These are phyloP conservation scores for Siniperca knerii DNA, from an alignment of 2,113 vertebrate genomes.

Conservation along the genomic window DNA sequence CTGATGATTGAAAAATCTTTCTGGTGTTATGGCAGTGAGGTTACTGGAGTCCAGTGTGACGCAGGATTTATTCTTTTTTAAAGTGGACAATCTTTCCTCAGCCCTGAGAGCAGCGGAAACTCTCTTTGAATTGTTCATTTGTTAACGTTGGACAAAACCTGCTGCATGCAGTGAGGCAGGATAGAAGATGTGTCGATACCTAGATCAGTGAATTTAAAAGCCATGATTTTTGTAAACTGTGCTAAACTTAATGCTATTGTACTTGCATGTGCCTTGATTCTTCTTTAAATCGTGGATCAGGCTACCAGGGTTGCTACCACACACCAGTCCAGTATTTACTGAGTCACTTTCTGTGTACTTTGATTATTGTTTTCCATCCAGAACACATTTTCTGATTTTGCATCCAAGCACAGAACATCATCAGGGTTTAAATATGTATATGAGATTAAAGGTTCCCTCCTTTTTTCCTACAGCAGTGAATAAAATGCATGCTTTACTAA, in stretches of 20 bases:
- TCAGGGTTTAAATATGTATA: slow-evolving; percentile 64
- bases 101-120: slow-evolving; percentile 32
- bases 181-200: background rate
- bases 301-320: slow-evolving; percentile 36
- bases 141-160: slow-evolving; percentile 22
- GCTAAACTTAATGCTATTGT: slow-evolving; percentile 64
- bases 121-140: slow-evolving; percentile 35
- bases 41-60: background rate
- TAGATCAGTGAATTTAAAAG: slow-evolving; percentile 61
- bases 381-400: slow-evolving; percentile 21
- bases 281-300: slow-evolving; percentile 22
- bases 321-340: slow-evolving; percentile 63
- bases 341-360: slow-evolving; percentile 45
- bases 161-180: slow-evolving; percentile 35
- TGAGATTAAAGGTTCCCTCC: slow-evolving; percentile 53
- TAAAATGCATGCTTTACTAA: slow-evolving; percentile 68
- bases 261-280: slow-evolving; percentile 48
- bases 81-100: slow-evolving; percentile 15
- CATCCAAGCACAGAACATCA: slow-evolving; percentile 34
- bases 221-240: slow-evolving; percentile 73
- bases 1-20: background rate
- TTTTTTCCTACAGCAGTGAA: slow-evolving; percentile 56
- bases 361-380: slow-evolving; percentile 41
- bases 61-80: background rate
- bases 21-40: slow-evolving; percentile 22